A percentile compares a stretch with the other conserved stretches of the same genome.
Conservation (phyloP, 2,797 vertebrate species). For the Loriculus beryllinus region DNA sequence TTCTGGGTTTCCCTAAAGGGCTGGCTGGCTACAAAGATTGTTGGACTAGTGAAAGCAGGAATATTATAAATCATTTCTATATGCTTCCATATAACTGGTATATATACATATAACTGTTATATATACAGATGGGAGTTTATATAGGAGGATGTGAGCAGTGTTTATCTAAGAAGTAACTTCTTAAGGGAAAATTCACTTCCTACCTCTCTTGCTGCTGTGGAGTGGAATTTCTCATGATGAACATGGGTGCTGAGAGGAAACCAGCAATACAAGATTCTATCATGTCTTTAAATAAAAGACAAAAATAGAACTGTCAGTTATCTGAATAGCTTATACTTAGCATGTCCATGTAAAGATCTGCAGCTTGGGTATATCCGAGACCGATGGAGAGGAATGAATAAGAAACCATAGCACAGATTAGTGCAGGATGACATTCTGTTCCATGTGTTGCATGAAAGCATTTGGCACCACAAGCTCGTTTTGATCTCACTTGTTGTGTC, state of each 20-base stretch:
- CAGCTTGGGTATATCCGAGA: background rate
- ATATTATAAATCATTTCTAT: background rate
- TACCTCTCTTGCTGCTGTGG: background rate
- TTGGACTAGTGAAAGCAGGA: background rate
- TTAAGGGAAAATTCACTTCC: background rate
- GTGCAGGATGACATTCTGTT: background rate
- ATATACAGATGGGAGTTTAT: background rate
- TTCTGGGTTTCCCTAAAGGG: background rate
- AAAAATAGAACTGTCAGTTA: constrained; percentile 5
- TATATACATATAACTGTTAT: no score
- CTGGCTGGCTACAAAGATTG: background rate
- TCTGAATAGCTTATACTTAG: background rate
- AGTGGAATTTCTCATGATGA: background rate
- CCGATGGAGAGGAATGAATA: background rate
- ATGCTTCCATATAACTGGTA: background rate
- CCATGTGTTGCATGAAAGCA: background rate
- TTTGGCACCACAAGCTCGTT: background rate
- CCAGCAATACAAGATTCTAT: background rate
- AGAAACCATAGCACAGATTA: background rate
- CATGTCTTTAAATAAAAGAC: background rate
- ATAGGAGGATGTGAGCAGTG: background rate
- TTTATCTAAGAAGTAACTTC: background rate
- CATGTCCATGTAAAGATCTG: background rate
- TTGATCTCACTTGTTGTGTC: constrained; percentile 14
- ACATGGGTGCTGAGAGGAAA: background rate